Evolutionary conservation across 2,113 vertebrate genomes (phyloP).

Genomic region (Pachyramphus minor): DNA sequence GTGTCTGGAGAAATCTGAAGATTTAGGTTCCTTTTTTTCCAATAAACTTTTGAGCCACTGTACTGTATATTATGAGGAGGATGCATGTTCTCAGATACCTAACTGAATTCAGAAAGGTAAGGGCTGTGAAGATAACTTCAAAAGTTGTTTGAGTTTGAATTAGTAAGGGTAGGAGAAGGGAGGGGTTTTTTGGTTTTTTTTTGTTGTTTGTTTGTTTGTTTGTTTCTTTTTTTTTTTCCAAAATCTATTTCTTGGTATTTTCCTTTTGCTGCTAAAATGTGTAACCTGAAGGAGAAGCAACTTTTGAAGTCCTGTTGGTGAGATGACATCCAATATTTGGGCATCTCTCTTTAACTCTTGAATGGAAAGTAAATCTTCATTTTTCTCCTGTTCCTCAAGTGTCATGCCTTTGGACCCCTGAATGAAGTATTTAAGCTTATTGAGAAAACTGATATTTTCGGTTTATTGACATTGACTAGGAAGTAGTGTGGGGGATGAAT

Average conservation of each 20-base stretch:
- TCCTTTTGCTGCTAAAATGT: constrained; percentile 76
- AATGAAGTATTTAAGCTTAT: constrained; percentile 70
- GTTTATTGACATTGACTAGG: constrained; percentile 76
- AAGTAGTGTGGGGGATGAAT: neutral
- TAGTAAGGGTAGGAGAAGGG: constrained; percentile 11
- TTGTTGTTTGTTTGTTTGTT: neutral
- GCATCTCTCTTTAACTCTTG: constrained; percentile 60
- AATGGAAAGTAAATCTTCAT: constrained; percentile 81
- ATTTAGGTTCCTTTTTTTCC: constrained; percentile 74
- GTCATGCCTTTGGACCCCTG: constrained; percentile 72
- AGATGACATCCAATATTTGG: constrained; percentile 63
- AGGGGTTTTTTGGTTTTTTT: neutral
- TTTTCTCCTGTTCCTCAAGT: constrained; percentile 73
- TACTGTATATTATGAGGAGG: constrained; percentile 59
- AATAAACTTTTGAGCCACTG: constrained; percentile 71
- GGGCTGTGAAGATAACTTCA: constrained; percentile 70
- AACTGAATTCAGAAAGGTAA: constrained; percentile 61
- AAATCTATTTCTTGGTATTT: constrained; percentile 67
- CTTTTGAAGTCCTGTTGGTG: constrained; percentile 66
- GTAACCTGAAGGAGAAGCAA: constrained; percentile 69
- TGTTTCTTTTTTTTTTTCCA: constrained; percentile 17
- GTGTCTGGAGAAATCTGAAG: constrained; percentile 79
- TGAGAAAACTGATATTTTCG: constrained; percentile 69
- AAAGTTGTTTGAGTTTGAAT: constrained; percentile 56
- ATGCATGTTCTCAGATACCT: constrained; percentile 64